Evolutionary conservation across 2,888 invertebrate species (phyloP).

Genomic region (Atethmia centrago): DNA sequence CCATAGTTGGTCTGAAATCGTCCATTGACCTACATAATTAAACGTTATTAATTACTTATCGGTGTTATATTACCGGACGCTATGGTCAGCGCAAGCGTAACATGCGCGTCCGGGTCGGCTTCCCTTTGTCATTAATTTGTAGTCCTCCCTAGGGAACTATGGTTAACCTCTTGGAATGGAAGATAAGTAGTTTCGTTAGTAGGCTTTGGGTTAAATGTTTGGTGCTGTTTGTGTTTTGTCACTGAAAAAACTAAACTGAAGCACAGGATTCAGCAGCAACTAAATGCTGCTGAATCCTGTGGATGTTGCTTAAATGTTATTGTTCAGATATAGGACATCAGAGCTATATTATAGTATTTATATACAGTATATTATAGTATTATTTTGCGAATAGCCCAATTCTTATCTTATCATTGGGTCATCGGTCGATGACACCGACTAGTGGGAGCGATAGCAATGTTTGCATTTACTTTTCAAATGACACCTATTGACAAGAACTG

Average conservation of each 20-base stretch:
- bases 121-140: slow-evolving; percentile 49
- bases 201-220: no score
- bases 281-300: not conserved
- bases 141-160: slow-evolving; percentile 24
- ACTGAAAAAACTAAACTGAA: no score
- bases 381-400: not conserved
- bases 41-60: slow-evolving; percentile 49
- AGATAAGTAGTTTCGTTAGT: not conserved
- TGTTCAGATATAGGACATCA: not conserved
- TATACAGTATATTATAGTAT: no score
- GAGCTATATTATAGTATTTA: no score
- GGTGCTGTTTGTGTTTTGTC: no score
- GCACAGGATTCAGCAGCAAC: no score
- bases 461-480: slow-evolving; percentile 41
- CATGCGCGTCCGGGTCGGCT: slow-evolving; percentile 44
- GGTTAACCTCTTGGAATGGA: not conserved
- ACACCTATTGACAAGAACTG: not conserved
- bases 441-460: slow-evolving; percentile 19
- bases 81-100: slow-evolving; percentile 52
- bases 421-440: slow-evolving; percentile 22
- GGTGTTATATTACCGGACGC: slow-evolving; percentile 60
- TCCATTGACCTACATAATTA: slow-evolving; percentile 40
- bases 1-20: slow-evolving; percentile 32
- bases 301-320: not conserved
- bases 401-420: slow-evolving; percentile 27